These are phyloP conservation scores for Pseudoatta argentina DNA, from an alignment of 1,140 invertebrate genomes.

Conservation along the genomic window DNA sequence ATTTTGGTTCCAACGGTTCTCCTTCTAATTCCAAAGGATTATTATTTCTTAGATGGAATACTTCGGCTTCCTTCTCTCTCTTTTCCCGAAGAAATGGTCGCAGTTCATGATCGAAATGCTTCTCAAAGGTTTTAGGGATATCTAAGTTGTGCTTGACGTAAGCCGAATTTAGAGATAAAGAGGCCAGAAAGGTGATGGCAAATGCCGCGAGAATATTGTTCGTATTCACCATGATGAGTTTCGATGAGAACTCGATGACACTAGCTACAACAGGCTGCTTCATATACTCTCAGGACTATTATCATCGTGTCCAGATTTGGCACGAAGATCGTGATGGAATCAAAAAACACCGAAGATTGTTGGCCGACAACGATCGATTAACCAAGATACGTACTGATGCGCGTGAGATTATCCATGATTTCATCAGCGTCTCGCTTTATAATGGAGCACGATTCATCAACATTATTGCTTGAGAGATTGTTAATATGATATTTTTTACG, in stretches of 20 bases:
- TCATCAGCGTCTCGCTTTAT: background rate
- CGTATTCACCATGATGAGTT: slow-evolving; percentile 50
- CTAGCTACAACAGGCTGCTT: background rate
- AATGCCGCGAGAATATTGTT: slow-evolving; percentile 7
- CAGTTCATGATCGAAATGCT: background rate
- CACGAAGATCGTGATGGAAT: slow-evolving; percentile 69
- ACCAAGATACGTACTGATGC: slow-evolving; percentile 18
- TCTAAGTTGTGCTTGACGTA: background rate
- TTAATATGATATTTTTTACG: slow-evolving; percentile 9
- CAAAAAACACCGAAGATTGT: slow-evolving; percentile 59
- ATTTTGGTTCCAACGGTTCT: background rate
- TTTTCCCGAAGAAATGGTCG: slow-evolving; percentile 8
- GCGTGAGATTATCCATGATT: slow-evolving; percentile 34
- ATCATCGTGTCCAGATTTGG: slow-evolving; percentile 39
- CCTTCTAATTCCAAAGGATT: slow-evolving; percentile 4
- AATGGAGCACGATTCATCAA: slow-evolving; percentile 52
- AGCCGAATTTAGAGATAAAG: slow-evolving; percentile 23
- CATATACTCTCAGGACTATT: slow-evolving; percentile 60
- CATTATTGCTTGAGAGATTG: slow-evolving; percentile 3
- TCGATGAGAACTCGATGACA: slow-evolving; percentile 27
- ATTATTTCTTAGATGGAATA: no score
- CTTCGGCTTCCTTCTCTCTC: background rate
- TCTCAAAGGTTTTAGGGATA: background rate
- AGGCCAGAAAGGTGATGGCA: slow-evolving; percentile 9
- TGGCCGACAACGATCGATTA: slow-evolving; percentile 22